A percentile compares a stretch with the other conserved stretches of the same genome.
These are phyloP conservation scores for Meteorus colon DNA, from an alignment of 2,888 invertebrate genomes.

Conservation along the genomic window DNA sequence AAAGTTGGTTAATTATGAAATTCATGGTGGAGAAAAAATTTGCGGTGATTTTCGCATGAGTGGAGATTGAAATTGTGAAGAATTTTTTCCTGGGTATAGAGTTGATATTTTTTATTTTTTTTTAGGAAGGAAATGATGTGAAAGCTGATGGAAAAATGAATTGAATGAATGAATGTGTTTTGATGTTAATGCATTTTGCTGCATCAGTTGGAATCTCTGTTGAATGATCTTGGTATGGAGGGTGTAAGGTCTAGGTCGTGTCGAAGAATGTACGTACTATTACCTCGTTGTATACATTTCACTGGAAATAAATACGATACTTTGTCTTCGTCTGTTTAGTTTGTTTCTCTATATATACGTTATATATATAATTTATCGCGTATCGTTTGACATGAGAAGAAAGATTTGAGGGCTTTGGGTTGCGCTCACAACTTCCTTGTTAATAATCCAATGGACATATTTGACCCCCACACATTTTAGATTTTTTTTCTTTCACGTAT, in stretches of 20 bases:
- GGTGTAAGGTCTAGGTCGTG: conserved; percentile 7
- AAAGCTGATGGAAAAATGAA: no score
- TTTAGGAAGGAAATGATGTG: no score
- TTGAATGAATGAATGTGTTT: not conserved
- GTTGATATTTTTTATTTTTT: no score
- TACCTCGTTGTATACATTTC: not conserved
- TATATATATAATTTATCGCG: conserved; percentile 54
- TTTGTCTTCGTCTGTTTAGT: conserved; percentile 35
- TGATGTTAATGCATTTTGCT: not conserved
- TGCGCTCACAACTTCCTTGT: conserved; percentile 59
- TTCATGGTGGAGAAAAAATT: no score
- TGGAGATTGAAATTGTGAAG: no score
- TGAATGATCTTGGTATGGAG: conserved; percentile 6
- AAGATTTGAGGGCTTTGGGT: conserved; percentile 49
- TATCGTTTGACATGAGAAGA: conserved; percentile 53
- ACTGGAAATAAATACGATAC: conserved; percentile 41
- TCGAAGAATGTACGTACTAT: conserved; percentile 6
- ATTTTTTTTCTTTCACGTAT: conserved; percentile 47
- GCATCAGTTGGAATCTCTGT: conserved; percentile 7
- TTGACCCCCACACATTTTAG: conserved; percentile 48
- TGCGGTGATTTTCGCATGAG: no score
- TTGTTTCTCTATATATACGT: conserved; percentile 15
- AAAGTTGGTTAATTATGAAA: no score
- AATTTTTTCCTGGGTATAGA: no score
- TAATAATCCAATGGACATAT: conserved; percentile 63